Percentiles rank a stretch among this genome's conserved stretches.
These are phyloP conservation scores for Tonatia bakeri DNA, from an alignment of 2,113 vertebrate genomes.

Conservation along the genomic window DNA sequence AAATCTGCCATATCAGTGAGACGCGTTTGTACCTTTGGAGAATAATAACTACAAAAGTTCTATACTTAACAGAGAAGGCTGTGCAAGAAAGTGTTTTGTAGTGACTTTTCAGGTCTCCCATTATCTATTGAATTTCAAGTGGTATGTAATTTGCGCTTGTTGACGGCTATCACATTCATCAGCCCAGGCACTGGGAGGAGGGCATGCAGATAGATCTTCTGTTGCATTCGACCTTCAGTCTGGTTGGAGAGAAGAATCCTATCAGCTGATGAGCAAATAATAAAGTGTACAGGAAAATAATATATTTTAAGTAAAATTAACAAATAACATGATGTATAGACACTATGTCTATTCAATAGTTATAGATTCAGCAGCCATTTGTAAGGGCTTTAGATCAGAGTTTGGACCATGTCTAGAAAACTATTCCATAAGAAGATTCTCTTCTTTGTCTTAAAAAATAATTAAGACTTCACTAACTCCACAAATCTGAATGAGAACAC, in stretches of 20 bases:
- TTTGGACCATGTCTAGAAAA: neutral
- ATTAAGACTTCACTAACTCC: neutral
- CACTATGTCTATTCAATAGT: neutral
- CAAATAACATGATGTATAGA: neutral
- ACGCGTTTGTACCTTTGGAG: neutral
- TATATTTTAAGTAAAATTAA: neutral
- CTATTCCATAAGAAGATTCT: neutral
- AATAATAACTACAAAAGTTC: neutral
- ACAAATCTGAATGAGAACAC: neutral
- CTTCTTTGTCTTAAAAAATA: neutral
- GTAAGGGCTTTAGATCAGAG: neutral
- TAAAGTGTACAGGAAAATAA: neutral
- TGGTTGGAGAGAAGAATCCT: neutral
- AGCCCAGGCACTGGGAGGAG: neutral
- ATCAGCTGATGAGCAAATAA: neutral
- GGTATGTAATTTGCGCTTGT: neutral
- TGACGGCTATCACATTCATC: neutral
- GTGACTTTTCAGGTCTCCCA: neutral
- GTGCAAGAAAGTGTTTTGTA: neutral
- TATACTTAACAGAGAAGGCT: constrained; percentile 11
- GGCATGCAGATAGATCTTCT: neutral
- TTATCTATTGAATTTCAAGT: constrained; percentile 2
- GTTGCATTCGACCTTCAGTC: neutral
- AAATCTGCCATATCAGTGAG: constrained; percentile 3
- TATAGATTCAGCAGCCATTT: neutral